phyloP scores from a whole-genome alignment of 2,113 vertebrate species.

The Oxyura jamaicensis region DNA sequence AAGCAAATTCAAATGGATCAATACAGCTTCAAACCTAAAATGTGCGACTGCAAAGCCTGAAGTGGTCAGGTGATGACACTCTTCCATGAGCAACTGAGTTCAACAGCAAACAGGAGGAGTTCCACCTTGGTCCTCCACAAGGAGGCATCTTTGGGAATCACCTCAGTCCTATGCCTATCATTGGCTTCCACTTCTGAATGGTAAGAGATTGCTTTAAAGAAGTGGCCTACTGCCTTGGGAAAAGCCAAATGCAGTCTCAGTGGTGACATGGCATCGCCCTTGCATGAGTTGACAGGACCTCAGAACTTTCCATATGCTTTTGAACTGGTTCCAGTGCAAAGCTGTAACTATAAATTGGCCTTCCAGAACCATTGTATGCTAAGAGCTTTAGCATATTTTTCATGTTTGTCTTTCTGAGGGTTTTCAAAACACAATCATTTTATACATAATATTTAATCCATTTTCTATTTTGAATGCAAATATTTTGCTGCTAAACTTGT shows the following conservation, averaged over 20 bases:
- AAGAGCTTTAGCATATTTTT: background rate
- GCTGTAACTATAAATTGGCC: background rate
- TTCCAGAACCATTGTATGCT: background rate
- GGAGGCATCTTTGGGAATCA: background rate
- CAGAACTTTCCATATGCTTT: background rate
- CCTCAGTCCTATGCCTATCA: background rate
- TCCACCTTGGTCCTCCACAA: background rate
- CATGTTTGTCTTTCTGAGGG: background rate
- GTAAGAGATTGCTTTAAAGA: background rate
- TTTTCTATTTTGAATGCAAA: background rate
- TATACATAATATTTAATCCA: background rate
- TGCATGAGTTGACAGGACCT: background rate
- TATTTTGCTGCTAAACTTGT: background rate
- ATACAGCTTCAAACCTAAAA: background rate
- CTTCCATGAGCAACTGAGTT: fast-evolving
- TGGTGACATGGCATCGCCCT: background rate
- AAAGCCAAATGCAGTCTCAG: background rate
- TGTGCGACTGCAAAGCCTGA: background rate
- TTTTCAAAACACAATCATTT: background rate
- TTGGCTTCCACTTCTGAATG: background rate
- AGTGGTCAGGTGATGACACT: background rate
- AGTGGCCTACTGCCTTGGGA: background rate
- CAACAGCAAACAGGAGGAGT: background rate
- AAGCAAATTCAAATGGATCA: background rate
- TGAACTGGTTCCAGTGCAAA: background rate